A percentile compares a stretch with the other conserved stretches of the same genome.
phyloP scores from a whole-genome alignment of 2,797 vertebrate genomes.

The Hydrolagus colliei region DNA sequence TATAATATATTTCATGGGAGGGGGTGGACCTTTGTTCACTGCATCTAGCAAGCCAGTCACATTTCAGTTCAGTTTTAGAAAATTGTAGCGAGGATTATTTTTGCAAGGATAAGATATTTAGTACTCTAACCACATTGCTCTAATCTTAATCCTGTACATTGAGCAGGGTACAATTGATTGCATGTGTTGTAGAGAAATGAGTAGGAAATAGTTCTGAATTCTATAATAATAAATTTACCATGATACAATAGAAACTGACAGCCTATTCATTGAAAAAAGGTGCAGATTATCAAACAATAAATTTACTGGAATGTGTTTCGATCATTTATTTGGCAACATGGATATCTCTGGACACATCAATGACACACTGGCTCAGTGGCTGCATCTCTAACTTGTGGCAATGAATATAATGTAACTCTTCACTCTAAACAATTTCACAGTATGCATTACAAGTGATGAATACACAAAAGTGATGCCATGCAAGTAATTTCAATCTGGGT shows the following conservation, averaged over 20 bases:
- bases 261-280: conserved; percentile 10
- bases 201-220: background rate
- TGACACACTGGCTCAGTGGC: background rate
- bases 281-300: conserved; percentile 18
- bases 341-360: conserved; percentile 13
- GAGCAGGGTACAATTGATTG: background rate
- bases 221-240: background rate
- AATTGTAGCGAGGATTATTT: too few relatives aligned
- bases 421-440: background rate
- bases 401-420: conserved; percentile 6
- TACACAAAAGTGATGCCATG: background rate
- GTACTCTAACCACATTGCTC: too few relatives aligned
- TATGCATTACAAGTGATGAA: conserved; percentile 14
- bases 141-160: background rate
- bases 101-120: too few relatives aligned
- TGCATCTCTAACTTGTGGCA: background rate
- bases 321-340: conserved; percentile 9
- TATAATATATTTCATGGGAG: too few relatives aligned
- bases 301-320: background rate
- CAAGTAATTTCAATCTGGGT: background rate
- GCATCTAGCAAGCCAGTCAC: too few relatives aligned
- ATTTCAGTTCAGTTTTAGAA: too few relatives aligned
- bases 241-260: background rate
- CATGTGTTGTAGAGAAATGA: background rate
- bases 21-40: too few relatives aligned